phyloP scores from a whole-genome alignment of 2,113 vertebrate species.

The Paramormyrops kingsleyae region DNA sequence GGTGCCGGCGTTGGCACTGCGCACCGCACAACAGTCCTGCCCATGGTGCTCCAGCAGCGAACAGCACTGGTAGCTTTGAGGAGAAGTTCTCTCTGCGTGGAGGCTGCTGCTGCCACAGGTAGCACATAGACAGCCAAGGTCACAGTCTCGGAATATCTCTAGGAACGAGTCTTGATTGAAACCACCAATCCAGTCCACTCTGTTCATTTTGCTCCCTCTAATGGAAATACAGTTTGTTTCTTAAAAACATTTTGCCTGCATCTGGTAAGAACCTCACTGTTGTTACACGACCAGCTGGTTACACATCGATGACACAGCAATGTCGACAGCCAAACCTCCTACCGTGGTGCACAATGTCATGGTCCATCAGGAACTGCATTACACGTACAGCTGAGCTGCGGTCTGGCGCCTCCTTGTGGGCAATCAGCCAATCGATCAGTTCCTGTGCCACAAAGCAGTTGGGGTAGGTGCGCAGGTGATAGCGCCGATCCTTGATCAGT shows the following conservation, averaged over 20 bases:
- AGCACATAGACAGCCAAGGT: not conserved
- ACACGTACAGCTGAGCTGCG: constrained; percentile 63
- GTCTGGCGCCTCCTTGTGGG: constrained; percentile 72
- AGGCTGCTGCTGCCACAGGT: not conserved
- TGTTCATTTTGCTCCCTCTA: not conserved
- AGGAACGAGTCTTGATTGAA: not conserved
- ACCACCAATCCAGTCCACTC: not conserved
- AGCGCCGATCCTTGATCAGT: constrained; percentile 71
- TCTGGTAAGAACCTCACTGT: not conserved
- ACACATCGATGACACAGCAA: not conserved
- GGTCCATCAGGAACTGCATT: constrained; percentile 79
- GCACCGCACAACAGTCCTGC: not conserved
- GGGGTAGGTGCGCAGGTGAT: constrained; percentile 72
- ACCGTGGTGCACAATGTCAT: constrained; percentile 81
- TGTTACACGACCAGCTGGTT: not conserved
- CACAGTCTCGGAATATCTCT: not conserved
- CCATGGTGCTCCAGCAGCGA: not conserved
- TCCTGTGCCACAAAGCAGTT: constrained; percentile 81
- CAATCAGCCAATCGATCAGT: constrained; percentile 72
- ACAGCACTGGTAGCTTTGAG: not conserved
- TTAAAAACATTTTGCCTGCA: not conserved
- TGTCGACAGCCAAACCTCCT: constrained; percentile 21
- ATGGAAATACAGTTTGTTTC: not conserved
- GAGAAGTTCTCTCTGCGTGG: not conserved
- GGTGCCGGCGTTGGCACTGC: not conserved